Evolutionary conservation across 2,113 vertebrate species (phyloP).

Genomic region (Todiramphus saurophagus): DNA sequence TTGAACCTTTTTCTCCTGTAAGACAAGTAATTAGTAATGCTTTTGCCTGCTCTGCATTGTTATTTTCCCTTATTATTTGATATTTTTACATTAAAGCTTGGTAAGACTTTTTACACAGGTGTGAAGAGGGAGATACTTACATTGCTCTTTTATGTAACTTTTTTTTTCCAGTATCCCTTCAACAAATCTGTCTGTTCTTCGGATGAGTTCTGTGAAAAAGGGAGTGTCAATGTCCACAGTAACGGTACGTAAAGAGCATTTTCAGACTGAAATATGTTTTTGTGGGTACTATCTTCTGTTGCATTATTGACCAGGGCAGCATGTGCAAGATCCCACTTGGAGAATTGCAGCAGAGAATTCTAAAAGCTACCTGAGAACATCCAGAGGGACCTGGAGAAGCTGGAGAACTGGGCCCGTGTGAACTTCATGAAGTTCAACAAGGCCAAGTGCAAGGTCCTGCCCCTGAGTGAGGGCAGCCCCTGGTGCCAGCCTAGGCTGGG

Average conservation of each 20-base stretch:
- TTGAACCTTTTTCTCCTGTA: background rate
- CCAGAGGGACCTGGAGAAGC: too few species aligned
- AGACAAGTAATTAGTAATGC: background rate
- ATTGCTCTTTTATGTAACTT: background rate
- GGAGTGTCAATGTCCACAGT: constrained; percentile 69
- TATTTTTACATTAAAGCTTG: background rate
- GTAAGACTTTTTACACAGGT: background rate
- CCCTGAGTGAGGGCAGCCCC: too few species aligned
- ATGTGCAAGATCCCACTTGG: background rate
- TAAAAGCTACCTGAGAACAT: background rate
- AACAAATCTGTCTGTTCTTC: constrained; percentile 67
- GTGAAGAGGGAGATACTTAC: background rate
- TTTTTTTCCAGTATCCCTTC: constrained; percentile 46
- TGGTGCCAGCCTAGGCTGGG: too few species aligned
- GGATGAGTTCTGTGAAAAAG: constrained; percentile 74
- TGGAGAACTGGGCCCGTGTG: too few species aligned
- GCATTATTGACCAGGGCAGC: background rate
- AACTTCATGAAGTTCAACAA: too few species aligned
- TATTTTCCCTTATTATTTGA: background rate
- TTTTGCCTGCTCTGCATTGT: background rate
- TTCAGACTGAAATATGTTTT: background rate
- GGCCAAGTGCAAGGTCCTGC: too few species aligned
- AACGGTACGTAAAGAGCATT: constrained; percentile 71
- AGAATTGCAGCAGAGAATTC: background rate
- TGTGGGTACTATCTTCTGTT: background rate